A percentile compares a stretch with the other conserved stretches of the same genome.
These are phyloP conservation scores for Pseudorhombus dupliciocellatus DNA, from an alignment of 2,113 vertebrate genomes.

Conservation along the genomic window DNA sequence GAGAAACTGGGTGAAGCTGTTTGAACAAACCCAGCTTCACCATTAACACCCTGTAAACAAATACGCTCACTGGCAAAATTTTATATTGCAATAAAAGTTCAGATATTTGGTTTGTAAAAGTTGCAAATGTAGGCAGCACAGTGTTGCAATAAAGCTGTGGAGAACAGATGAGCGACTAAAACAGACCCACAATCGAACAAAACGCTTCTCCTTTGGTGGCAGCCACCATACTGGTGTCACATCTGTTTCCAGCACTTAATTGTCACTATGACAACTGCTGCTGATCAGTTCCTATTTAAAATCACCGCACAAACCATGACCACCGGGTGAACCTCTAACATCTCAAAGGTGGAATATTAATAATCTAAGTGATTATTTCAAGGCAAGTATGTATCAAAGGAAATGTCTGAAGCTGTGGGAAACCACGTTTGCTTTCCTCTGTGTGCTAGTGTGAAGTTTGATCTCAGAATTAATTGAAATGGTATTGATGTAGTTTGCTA, in stretches of 20 bases:
- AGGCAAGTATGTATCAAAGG: slow-evolving; percentile 25
- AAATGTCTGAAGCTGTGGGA: slow-evolving; percentile 6
- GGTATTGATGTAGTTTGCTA: slow-evolving; percentile 2
- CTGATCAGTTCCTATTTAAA: background rate
- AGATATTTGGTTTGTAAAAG: slow-evolving; percentile 24
- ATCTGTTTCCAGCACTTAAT: slow-evolving; percentile 10
- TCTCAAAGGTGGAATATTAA: slow-evolving; percentile 16
- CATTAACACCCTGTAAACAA: slow-evolving; percentile 17
- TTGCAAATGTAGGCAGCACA: slow-evolving; percentile 9
- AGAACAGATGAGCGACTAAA: background rate
- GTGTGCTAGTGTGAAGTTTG: slow-evolving; percentile 6
- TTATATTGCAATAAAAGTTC: slow-evolving; percentile 1
- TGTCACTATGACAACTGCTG: background rate
- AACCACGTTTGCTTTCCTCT: background rate
- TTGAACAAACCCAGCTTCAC: background rate
- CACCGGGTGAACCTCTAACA: slow-evolving; percentile 28
- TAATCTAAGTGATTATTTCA: background rate
- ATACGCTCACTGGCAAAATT: slow-evolving; percentile 20
- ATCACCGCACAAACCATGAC: slow-evolving; percentile 11
- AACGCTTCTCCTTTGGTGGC: slow-evolving; percentile 10
- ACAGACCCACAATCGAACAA: slow-evolving; percentile 9
- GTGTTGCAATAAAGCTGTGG: background rate
- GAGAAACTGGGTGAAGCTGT: background rate
- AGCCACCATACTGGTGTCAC: slow-evolving; percentile 13
- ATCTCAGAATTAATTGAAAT: slow-evolving; percentile 1